Evolutionary conservation across 2,113 vertebrate species (phyloP).

Genomic region (Phalacrocorax pelagicus): DNA sequence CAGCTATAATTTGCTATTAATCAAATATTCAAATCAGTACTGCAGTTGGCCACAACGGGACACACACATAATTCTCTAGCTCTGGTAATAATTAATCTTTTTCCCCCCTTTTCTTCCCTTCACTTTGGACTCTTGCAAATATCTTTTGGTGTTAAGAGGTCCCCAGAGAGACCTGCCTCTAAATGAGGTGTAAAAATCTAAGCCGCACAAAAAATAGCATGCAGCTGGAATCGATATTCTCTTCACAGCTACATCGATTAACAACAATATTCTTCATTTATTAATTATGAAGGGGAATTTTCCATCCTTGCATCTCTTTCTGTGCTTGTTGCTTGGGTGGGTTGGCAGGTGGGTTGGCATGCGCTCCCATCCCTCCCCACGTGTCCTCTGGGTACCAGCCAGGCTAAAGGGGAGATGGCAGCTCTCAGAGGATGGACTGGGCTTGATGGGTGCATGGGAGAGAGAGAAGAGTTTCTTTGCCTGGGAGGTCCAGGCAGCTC

Average conservation of each 20-base stretch:
- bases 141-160: conserved; percentile 79
- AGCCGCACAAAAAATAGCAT: conserved; percentile 71
- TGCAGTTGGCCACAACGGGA: conserved; percentile 35
- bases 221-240: conserved; percentile 75
- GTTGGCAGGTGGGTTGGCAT: rapidly evolving
- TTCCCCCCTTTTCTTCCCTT: neutral
- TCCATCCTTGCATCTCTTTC: conserved; percentile 65
- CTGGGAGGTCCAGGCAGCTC: neutral
- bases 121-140: conserved; percentile 64
- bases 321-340: neutral
- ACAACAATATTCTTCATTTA: conserved; percentile 86
- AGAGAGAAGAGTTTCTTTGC: neutral
- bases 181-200: conserved; percentile 82
- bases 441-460: neutral
- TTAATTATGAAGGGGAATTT: conserved; percentile 85
- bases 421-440: neutral
- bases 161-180: conserved; percentile 76
- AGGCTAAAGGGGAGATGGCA: neutral
- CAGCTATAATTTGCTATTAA: conserved; percentile 69
- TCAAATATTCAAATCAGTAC: conserved; percentile 78
- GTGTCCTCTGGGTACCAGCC: neutral
- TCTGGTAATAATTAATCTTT: conserved; percentile 59
- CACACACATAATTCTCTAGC: conserved; percentile 9
- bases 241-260: conserved; percentile 81
- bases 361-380: neutral